Percentiles rank a stretch among this genome's conserved stretches.
These are phyloP conservation scores for Invenusta paracnida DNA, from an alignment of 2,888 invertebrate species.

Conservation along the genomic window DNA sequence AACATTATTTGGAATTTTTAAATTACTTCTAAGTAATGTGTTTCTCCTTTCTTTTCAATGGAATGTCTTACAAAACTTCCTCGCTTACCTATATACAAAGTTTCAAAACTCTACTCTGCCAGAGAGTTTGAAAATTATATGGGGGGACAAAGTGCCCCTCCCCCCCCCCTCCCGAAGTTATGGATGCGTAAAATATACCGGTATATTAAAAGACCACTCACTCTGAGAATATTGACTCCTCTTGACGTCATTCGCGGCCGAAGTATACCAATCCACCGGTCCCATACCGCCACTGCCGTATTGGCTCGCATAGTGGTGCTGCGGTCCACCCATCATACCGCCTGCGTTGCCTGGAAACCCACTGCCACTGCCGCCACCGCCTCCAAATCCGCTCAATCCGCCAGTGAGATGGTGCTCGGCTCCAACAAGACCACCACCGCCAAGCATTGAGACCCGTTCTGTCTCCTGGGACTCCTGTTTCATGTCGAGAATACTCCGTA, in stretches of 20 bases:
- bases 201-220: too few relatives aligned
- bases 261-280: neutral
- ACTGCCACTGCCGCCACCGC: neutral
- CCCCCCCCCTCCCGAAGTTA: too few relatives aligned
- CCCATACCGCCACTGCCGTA: neutral
- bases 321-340: neutral
- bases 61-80: too few relatives aligned
- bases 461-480: neutral
- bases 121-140: too few relatives aligned
- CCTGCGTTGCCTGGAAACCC: too few relatives aligned
- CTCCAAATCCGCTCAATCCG: neutral
- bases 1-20: too few relatives aligned
- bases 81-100: too few relatives aligned
- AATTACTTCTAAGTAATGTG: too few relatives aligned
- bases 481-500: neutral
- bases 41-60: too few relatives aligned
- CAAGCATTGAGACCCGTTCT: neutral
- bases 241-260: neutral
- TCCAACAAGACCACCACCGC: neutral
- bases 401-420: neutral
- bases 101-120: too few relatives aligned
- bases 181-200: too few relatives aligned
- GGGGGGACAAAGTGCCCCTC: too few relatives aligned
- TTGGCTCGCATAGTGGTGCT: neutral
- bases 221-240: neutral